These are phyloP conservation scores for Gadus chalcogrammus DNA, from an alignment of 2,113 vertebrate genomes.

Conservation along the genomic window DNA sequence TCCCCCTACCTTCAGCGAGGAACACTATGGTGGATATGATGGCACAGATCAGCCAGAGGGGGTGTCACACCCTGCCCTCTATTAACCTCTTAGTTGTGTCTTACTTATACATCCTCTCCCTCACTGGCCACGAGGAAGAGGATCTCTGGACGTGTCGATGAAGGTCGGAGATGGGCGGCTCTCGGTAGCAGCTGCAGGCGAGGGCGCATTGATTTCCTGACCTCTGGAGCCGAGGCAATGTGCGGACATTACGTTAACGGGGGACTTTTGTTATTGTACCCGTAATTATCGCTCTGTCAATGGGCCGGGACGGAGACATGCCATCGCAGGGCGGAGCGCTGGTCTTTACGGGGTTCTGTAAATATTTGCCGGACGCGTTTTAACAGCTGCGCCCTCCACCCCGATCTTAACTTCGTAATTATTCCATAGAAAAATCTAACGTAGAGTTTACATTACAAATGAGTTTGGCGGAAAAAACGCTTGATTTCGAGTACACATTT, in stretches of 20 bases:
- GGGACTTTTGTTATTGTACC: slow-evolving; percentile 48
- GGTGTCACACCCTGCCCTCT: no score
- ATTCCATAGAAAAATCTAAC: no score
- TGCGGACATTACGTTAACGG: slow-evolving; percentile 49
- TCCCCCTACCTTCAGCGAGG: no score
- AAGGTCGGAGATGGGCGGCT: slow-evolving; percentile 41
- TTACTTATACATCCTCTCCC: no score
- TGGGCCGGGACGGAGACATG: background rate
- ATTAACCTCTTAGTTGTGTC: no score
- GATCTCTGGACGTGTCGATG: background rate
- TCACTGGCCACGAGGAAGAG: no score
- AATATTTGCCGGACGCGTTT: slow-evolving; percentile 39
- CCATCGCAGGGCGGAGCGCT: slow-evolving; percentile 10
- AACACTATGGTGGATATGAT: no score
- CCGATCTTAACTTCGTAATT: background rate
- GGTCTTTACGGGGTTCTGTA: slow-evolving; percentile 22
- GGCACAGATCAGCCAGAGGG: no score
- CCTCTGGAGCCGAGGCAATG: slow-evolving; percentile 22
- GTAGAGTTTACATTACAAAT: no score
- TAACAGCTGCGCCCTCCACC: background rate
- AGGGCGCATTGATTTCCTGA: slow-evolving; percentile 56
- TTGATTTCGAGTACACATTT: no score
- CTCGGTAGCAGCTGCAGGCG: slow-evolving; percentile 42
- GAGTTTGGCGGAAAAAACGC: no score
- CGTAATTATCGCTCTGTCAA: slow-evolving; percentile 44